These are phyloP conservation scores for Exocentrus adspersus DNA, from an alignment of 2,888 invertebrate genomes.

Conservation along the genomic window DNA sequence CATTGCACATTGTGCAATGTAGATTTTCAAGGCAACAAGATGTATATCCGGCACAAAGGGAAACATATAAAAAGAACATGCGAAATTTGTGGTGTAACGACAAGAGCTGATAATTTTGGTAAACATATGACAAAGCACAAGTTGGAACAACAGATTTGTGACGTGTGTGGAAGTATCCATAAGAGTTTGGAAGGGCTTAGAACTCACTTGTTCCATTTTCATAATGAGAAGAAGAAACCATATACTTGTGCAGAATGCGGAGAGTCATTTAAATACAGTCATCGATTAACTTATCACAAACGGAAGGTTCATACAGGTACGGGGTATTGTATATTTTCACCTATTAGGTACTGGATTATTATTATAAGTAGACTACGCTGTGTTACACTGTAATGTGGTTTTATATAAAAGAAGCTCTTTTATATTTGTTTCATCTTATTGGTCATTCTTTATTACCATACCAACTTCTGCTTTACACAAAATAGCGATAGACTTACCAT, in stretches of 20 bases:
- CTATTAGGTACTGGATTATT: no score
- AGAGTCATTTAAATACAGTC: constrained; percentile 32
- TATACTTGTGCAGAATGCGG: constrained; percentile 35
- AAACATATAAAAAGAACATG: constrained; percentile 38
- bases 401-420: no score
- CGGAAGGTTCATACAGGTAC: constrained; percentile 36
- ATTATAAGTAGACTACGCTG: no score
- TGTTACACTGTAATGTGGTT: no score
- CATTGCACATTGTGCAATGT: constrained; percentile 32
- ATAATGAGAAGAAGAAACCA: constrained; percentile 29
- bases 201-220: constrained; percentile 37
- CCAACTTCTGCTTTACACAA: no score
- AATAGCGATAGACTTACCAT: no score
- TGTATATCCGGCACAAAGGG: constrained; percentile 28
- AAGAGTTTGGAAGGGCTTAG: constrained; percentile 41
- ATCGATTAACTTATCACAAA: constrained; percentile 32
- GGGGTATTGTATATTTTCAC: background rate
- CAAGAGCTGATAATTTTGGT: constrained; percentile 37
- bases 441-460: no score
- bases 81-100: constrained; percentile 31
- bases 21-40: constrained; percentile 25
- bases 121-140: constrained; percentile 36
- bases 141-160: constrained; percentile 32
- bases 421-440: no score
- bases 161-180: constrained; percentile 37